Percentiles rank a stretch among this genome's conserved stretches.
phyloP scores from a whole-genome alignment of 2,888 invertebrate genomes.

The Cartodere bifasciata region DNA sequence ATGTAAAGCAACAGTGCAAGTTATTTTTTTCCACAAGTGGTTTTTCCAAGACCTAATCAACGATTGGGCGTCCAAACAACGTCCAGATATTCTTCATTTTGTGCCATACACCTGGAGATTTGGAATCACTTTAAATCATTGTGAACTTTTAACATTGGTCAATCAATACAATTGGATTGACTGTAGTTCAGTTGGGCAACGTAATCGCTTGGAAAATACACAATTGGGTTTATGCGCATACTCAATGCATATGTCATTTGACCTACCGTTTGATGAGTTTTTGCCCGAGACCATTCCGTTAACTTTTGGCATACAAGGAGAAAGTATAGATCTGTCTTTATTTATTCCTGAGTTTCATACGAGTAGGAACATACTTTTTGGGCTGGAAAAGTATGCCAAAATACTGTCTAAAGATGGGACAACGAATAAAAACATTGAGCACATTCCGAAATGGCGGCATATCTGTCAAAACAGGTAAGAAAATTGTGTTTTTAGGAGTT shows the following conservation, averaged over 20 bases:
- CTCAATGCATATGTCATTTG: constrained; percentile 83
- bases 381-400: constrained; percentile 80
- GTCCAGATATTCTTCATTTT: constrained; percentile 87
- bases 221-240: constrained; percentile 92
- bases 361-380: constrained; percentile 65
- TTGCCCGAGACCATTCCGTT: constrained; percentile 80
- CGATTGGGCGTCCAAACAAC: constrained; percentile 91
- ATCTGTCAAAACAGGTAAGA: constrained; percentile 52
- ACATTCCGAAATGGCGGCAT: constrained; percentile 64
- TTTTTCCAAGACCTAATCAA: constrained; percentile 94
- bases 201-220: constrained; percentile 59
- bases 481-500: background rate
- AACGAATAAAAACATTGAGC: constrained; percentile 40
- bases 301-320: constrained; percentile 89
- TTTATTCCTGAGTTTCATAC: constrained; percentile 89
- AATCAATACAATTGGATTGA: constrained; percentile 99
- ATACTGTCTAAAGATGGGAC: constrained; percentile 63
- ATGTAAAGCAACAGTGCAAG: constrained; percentile 84
- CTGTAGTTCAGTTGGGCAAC: constrained; percentile 85
- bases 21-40: constrained; percentile 90
- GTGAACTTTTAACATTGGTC: constrained; percentile 83
- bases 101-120: constrained; percentile 96
- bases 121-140: constrained; percentile 80
- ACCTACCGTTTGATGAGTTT: constrained; percentile 89
- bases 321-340: constrained; percentile 80